Evolutionary conservation across 2,797 vertebrate genomes (phyloP).

Genomic region (Enteromius anoplus): DNA sequence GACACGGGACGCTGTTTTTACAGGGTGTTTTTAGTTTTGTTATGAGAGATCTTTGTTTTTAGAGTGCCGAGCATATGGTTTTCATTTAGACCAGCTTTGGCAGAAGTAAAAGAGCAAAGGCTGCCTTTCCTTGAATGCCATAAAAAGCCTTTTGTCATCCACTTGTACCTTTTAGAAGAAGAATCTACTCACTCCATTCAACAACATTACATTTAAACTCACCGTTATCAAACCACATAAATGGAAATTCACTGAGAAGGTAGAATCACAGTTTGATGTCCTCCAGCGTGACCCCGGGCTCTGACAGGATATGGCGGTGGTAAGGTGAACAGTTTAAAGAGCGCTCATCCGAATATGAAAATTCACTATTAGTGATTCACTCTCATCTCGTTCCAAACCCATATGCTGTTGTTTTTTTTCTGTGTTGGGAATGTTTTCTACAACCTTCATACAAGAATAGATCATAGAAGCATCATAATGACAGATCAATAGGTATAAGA

Average conservation of each 20-base stretch:
- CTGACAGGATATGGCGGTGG: not conserved
- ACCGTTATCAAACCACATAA: constrained; percentile 17
- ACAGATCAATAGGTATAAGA: not conserved
- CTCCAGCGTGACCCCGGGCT: constrained; percentile 14
- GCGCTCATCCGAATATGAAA: not conserved
- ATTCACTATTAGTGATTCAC: not conserved
- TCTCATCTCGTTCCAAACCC: not conserved
- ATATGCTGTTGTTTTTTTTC: not conserved
- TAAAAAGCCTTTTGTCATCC: constrained; percentile 44
- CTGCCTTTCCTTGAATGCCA: constrained; percentile 6
- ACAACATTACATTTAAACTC: constrained; percentile 15
- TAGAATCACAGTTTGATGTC: constrained; percentile 8
- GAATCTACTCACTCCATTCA: constrained; percentile 4
- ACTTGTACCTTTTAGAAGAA: constrained; percentile 15
- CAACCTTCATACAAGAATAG: not conserved
- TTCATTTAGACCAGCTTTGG: constrained; percentile 49
- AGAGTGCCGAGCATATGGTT: constrained; percentile 41
- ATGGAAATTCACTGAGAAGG: constrained; percentile 23
- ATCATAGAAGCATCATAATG: not conserved
- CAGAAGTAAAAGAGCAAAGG: constrained; percentile 18
- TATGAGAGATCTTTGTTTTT: constrained; percentile 35
- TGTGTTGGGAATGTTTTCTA: not conserved
- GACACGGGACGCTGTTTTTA: constrained; percentile 30
- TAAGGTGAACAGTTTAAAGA: constrained; percentile 6
- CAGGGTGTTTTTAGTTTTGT: constrained; percentile 53